phyloP scores from a whole-genome alignment of 2,113 vertebrate species.

The Conger conger region DNA sequence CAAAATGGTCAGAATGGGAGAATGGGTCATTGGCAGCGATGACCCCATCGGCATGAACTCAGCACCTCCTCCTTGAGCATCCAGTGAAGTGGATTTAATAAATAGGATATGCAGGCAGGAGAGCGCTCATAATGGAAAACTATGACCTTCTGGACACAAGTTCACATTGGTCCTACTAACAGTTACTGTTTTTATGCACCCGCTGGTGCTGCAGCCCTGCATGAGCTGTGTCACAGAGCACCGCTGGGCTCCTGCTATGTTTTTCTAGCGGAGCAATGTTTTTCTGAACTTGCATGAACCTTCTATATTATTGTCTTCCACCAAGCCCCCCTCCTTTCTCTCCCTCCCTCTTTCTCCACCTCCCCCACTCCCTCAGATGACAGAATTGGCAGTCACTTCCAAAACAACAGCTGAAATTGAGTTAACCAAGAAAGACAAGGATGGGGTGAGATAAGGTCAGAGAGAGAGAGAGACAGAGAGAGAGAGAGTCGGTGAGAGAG shows the following conservation, averaged over 20 bases:
- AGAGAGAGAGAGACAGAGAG: not conserved
- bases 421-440: constrained; percentile 32
- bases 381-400: constrained; percentile 39
- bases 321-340: constrained; percentile 9
- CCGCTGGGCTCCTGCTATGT: constrained; percentile 32
- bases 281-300: constrained; percentile 49
- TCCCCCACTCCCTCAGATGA: constrained; percentile 12
- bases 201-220: not conserved
- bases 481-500: not conserved
- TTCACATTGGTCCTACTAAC: not conserved
- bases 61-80: not conserved
- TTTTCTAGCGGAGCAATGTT: constrained; percentile 27
- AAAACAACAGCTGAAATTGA: constrained; percentile 50
- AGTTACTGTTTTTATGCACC: constrained; percentile 9
- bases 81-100: constrained; percentile 11
- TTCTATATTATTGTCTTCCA: constrained; percentile 48
- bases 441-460: not conserved
- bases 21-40: not conserved
- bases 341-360: constrained; percentile 19
- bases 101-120: constrained; percentile 4
- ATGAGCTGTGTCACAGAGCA: constrained; percentile 2
- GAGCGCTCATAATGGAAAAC: constrained; percentile 19
- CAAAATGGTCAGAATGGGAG: not conserved
- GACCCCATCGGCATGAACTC: not conserved
- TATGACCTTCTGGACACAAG: not conserved